phyloP scores from a whole-genome alignment of 1,140 invertebrate species.

The Cydia pomonella region DNA sequence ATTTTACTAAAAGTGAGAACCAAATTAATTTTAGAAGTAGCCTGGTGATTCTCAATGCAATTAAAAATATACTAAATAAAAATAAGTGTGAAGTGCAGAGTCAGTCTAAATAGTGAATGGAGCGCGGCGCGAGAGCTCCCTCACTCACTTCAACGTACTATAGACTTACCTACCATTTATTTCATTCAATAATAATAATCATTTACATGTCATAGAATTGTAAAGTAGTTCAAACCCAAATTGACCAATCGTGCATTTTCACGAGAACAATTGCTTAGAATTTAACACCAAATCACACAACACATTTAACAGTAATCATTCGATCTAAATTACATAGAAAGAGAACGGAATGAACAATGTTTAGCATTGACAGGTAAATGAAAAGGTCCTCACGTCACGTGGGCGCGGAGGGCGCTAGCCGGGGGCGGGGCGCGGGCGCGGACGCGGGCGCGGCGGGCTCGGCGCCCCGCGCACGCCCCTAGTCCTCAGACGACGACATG shows the following conservation, averaged over 20 bases:
- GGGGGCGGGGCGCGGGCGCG: constrained; percentile 33
- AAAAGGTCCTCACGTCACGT: constrained; percentile 34
- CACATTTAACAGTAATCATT: constrained; percentile 53
- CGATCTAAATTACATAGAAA: constrained; percentile 62
- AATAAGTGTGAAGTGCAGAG: constrained; percentile 22
- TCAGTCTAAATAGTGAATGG: constrained; percentile 23
- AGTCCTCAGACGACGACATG: constrained; percentile 86
- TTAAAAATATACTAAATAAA: constrained; percentile 25
- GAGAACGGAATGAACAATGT: constrained; percentile 66
- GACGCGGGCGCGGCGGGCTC: constrained; percentile 39
- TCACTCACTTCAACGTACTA: constrained; percentile 16
- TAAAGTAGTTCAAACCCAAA: constrained; percentile 39
- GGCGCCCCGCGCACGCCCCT: constrained; percentile 59
- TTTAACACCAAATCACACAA: constrained; percentile 66
- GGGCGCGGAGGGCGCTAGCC: constrained; percentile 35
- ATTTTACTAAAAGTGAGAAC: background rate
- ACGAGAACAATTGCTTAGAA: constrained; percentile 47
- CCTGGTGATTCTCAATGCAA: background rate
- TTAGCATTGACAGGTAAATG: constrained; percentile 47
- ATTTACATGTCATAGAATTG: constrained; percentile 23
- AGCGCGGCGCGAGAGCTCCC: constrained; percentile 8
- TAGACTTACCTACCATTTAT: constrained; percentile 23
- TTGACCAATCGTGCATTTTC: constrained; percentile 45
- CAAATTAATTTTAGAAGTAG: background rate
- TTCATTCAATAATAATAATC: background rate